A percentile compares a stretch with the other conserved stretches of the same genome.
phyloP scores from a whole-genome alignment of 30 jellyfish, hydroid and myxozoan genomes.

The Pseudorhiza aurosa region DNA sequence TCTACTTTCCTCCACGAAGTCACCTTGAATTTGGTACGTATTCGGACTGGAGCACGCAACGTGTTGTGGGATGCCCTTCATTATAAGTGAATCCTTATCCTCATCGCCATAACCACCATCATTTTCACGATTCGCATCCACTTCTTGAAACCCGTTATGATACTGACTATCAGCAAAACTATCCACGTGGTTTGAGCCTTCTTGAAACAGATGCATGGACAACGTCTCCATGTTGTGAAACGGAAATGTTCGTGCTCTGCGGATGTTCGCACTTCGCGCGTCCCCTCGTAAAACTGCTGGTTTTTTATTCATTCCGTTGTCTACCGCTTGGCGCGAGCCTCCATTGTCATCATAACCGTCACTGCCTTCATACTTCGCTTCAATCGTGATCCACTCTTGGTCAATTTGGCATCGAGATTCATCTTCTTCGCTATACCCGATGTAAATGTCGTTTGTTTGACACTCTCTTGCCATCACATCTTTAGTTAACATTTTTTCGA shows the following conservation, averaged over 20 bases:
- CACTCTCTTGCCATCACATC: background rate
- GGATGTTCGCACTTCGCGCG: background rate
- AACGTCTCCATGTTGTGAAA: slow-evolving; percentile 20
- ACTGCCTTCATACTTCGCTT: background rate
- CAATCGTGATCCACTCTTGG: background rate
- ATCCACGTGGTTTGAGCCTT: slow-evolving; percentile 23
- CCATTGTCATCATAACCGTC: background rate
- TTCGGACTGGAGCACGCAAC: background rate
- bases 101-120: background rate
- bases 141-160: slow-evolving; percentile 67
- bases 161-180: slow-evolving; percentile 55
- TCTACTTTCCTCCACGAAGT: background rate
- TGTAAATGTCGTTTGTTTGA: background rate
- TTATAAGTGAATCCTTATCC: slow-evolving; percentile 6
- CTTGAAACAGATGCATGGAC: slow-evolving; percentile 7
- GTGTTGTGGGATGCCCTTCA: background rate
- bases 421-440: background rate
- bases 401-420: background rate
- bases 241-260: slow-evolving; percentile 54
- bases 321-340: background rate
- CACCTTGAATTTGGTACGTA: background rate
- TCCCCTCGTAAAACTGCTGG: slow-evolving; percentile 26
- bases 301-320: background rate
- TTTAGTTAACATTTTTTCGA: background rate
- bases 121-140: background rate